Evolutionary conservation across 2,888 invertebrate species (phyloP), one percentile per base, ranked within the genome.

Genomic region (Chrysolina americana): DNA sequence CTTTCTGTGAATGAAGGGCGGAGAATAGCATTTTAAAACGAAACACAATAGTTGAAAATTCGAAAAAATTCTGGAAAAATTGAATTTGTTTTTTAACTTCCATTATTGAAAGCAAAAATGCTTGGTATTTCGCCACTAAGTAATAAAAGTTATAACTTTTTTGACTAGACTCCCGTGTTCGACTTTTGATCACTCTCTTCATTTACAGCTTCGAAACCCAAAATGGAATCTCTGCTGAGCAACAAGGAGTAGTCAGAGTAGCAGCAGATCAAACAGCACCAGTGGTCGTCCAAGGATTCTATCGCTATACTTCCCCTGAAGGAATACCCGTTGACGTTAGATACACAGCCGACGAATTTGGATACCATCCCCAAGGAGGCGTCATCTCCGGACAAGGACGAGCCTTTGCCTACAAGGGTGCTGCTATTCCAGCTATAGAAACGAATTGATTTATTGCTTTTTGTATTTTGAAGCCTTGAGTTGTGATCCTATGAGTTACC

Each of bases 201-300:
- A 53, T 50, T 65, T 19, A 47, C 36, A 75, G 75, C 11, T 89
- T 88, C 80, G 90, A 92, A 83, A 91, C 91, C 65, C 90, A 90
- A 85, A 92, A 92, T 83, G 92, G 92, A 2, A 92, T 92, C 79
- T 87, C 89, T 6, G 91, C 89, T n/a, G 89, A 91, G 74, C 91
- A 90, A 76, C 88, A 90, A 78, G 92, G 92, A 53, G 90, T 87
- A 47, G 86, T 88, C 17, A 87, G 87, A 41, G 86, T 23, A 69
- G 44, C 66, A 23, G 72, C 68, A 9, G 68, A 70, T 13, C 69
- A 87, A 74, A 86, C 86, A 41, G 87, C 23, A 10, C 41, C 87
- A 9, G 84, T 85, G 75, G 89, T 88, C 1, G 85, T 86, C 15
- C 88, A 89, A 78, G 92, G 92, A 41, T 84, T 87, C 4, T 91